Evolutionary conservation across 35 echinoderm and acorn worm species (phyloP).

Genomic region (Antedon bifida): DNA sequence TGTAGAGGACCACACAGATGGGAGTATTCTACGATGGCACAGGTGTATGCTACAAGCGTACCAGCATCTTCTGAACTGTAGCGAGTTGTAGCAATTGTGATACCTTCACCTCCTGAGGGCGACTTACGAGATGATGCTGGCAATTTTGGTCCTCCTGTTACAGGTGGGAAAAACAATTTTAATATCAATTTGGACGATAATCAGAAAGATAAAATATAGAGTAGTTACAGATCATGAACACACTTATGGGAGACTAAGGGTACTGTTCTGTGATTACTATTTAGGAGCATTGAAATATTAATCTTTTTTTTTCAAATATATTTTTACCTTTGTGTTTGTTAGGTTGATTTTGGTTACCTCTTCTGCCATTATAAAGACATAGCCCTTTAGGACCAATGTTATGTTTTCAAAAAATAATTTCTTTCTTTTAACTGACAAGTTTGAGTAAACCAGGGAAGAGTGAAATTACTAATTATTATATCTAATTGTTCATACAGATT

Average conservation of each 20-base stretch:
- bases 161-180: not conserved
- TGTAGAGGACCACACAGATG: conserved; percentile 73
- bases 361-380: no score
- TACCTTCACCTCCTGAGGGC: conserved; percentile 54
- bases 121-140: conserved; percentile 53
- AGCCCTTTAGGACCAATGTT: no score
- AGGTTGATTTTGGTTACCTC: no score
- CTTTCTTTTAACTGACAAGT: no score
- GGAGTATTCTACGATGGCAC: conserved; percentile 83
- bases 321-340: no score
- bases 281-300: no score
- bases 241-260: not conserved
- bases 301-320: no score
- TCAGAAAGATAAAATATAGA: not conserved
- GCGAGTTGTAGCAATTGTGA: conserved; percentile 85
- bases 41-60: conserved; percentile 80
- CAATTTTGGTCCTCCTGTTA: conserved; percentile 41
- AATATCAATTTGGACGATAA: not conserved
- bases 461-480: no score
- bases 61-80: conserved; percentile 98
- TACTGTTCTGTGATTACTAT: no score
- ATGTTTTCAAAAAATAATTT: no score
- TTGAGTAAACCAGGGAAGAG: no score
- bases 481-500: no score
- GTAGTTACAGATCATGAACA: not conserved